Base-by-base conservation (phyloP, 2,113 vertebrate genomes). In the Gopherus flavomarginatus region DNA sequence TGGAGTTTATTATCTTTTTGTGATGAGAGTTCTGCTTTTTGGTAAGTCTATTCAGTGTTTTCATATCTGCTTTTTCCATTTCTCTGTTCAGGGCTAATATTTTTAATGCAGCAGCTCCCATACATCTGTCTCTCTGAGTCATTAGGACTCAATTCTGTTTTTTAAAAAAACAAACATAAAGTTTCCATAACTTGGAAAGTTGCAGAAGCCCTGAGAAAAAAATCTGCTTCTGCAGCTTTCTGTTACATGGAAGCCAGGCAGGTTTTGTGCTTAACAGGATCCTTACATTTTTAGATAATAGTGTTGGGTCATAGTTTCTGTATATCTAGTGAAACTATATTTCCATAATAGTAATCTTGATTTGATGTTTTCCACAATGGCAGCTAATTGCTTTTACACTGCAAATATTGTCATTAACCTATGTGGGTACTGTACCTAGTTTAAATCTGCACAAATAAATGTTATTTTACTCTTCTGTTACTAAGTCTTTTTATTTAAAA, bases 21-120 rank as follows among this genome's bases (percentile, higher is more conserved):
- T 85, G 83, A 88, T 85, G 87, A 86, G 47, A 11, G 14, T 92
- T 91, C 81, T 42, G 52, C 53, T 27, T 94, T 91, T 92, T 93
- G 50, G 47, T 91, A 14, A 0, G 0, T 90, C 83, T 83, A 54
- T 86, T 80, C 72, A 31, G 11, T 38, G 5, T 69, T 94, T 90
- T 90, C 27, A 21, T 26, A 4, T 24, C 26, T 83, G 80, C 86
- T 75, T 93, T 19, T 94, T 93, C 91, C 53, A 90, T 87, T 38
- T 77, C 42, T 38, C 59, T 82, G 54, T 69, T 77, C 8, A 42
- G 0, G 59, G 24, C 17, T 69, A 69, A n/a, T 69, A 35, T 65
- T 87, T 95, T 96, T 92, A 38, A 35, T 29, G 44, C 9, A 49
- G 24, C 59, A 88, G 27, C 69, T 83, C 35, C 38, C 96, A 83